Evolutionary conservation across 2,113 vertebrate genomes (phyloP).

Genomic region (Lamprotornis superbus): DNA sequence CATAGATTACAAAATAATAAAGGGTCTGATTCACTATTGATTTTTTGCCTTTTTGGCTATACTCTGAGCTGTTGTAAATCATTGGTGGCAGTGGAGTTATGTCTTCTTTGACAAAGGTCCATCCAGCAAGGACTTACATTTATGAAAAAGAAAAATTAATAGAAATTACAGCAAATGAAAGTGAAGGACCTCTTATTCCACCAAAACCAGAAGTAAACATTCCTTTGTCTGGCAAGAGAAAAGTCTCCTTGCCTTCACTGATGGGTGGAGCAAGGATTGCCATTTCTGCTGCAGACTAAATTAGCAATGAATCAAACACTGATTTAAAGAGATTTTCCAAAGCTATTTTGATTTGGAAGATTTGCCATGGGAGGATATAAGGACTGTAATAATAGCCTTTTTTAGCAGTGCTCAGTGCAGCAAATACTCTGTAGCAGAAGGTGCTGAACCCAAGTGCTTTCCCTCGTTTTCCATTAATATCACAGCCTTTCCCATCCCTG

Average conservation of each 20-base stretch:
- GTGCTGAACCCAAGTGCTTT: not conserved
- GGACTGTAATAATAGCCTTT: not conserved
- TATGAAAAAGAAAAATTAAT: not conserved
- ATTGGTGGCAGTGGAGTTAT: not conserved
- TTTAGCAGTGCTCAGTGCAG: not conserved
- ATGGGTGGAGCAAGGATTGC: not conserved
- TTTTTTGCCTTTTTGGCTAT: not conserved
- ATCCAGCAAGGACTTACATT: not conserved
- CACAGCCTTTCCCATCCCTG: not conserved
- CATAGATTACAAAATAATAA: constrained; percentile 16
- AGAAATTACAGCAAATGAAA: not conserved
- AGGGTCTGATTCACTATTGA: not conserved
- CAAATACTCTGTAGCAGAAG: not conserved
- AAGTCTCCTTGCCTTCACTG: not conserved
- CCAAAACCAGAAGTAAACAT: not conserved
- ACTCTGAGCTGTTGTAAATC: not conserved
- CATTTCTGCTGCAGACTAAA: not conserved
- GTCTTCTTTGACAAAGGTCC: not conserved
- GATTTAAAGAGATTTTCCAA: not conserved
- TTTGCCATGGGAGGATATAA: not conserved
- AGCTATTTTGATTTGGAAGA: not conserved
- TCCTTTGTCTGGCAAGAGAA: not conserved
- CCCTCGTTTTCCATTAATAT: not conserved
- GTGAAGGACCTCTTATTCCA: not conserved
- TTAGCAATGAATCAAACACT: not conserved